phyloP scores from a whole-genome alignment of 2,113 vertebrate species.

The Nicator chloris region DNA sequence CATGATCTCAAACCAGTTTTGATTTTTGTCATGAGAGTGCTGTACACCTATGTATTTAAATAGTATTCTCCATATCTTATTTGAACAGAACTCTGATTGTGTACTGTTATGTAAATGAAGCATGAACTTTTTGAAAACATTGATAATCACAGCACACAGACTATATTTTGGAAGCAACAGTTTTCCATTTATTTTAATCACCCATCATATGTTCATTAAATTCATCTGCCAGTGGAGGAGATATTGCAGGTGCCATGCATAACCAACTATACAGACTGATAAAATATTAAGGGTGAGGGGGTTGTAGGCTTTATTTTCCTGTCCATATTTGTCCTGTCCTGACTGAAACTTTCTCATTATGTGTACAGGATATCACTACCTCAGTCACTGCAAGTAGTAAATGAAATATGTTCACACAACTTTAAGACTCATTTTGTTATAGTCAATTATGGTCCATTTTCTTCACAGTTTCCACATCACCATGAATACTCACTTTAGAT shows the following conservation, averaged over 20 bases:
- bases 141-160: not conserved
- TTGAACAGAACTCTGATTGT: conserved; percentile 38
- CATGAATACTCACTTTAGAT: not conserved
- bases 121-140: conserved; percentile 22
- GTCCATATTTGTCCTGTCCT: not conserved
- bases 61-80: not conserved
- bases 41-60: not conserved
- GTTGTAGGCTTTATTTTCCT: not conserved
- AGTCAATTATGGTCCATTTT: not conserved
- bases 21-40: not conserved
- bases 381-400: not conserved
- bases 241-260: not conserved
- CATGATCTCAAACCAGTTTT: no score
- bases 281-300: accelerated
- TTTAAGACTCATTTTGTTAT: accelerated
- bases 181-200: conserved; percentile 38
- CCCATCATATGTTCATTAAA: not conserved
- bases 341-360: not conserved
- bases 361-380: not conserved
- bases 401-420: not conserved
- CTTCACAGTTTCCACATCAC: not conserved
- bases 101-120: conserved; percentile 25
- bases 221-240: not conserved
- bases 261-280: accelerated
- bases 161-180: not conserved